Evolutionary conservation across 2,113 vertebrate genomes (phyloP).

Genomic region (Chitala chitala): DNA sequence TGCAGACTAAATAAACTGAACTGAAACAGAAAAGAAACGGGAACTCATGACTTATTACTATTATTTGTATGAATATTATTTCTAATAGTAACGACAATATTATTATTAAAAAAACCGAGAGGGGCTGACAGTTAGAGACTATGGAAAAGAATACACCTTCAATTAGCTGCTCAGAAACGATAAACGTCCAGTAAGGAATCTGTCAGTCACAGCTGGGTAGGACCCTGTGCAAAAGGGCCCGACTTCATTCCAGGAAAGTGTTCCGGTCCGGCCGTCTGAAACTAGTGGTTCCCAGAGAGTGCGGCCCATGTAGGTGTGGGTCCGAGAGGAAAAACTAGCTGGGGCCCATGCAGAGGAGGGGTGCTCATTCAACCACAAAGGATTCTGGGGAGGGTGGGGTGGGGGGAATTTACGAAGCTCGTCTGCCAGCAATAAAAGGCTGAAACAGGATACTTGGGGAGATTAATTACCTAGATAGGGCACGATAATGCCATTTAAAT

Average conservation of each 20-base stretch:
- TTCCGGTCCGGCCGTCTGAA: conserved; percentile 37
- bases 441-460: conserved; percentile 96
- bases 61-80: not conserved
- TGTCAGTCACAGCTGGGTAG: not conserved
- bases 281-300: conserved; percentile 39
- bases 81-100: not conserved
- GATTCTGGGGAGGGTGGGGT: conserved; percentile 76
- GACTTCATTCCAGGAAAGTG: conserved; percentile 30
- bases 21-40: not conserved
- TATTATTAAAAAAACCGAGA: not conserved
- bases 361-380: conserved; percentile 77
- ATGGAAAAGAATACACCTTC: not conserved
- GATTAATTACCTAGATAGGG: conserved; percentile 99
- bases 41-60: not conserved
- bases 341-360: conserved; percentile 52
- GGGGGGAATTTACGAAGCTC: conserved; percentile 73
- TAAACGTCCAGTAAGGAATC: not conserved
- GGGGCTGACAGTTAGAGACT: not conserved
- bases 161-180: not conserved
- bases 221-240: not conserved
- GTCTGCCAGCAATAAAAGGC: conserved; percentile 89
- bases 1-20: not conserved
- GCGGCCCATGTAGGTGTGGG: conserved; percentile 31
- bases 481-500: conserved; percentile 98
- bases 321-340: conserved; percentile 37